phyloP scores from a whole-genome alignment of 2,888 invertebrate genomes.

The Xanthorhoe spadicearia region DNA sequence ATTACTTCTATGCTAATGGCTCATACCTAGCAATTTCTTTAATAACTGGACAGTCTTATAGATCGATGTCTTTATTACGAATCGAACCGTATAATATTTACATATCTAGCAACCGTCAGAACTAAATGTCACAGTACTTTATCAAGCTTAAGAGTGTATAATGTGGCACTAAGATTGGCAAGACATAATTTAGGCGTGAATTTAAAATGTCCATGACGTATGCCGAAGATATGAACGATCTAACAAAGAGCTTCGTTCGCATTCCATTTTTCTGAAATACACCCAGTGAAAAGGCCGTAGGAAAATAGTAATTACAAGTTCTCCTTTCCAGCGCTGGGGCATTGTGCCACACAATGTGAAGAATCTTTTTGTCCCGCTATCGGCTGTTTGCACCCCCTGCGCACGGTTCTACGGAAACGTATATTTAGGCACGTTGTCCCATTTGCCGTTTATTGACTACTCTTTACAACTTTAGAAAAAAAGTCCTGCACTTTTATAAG shows the following conservation, averaged over 20 bases:
- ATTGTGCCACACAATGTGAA: conserved; percentile 80
- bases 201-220: conserved; percentile 41
- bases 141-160: conserved; percentile 17
- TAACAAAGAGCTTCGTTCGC: conserved; percentile 60
- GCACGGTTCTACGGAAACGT: conserved; percentile 55
- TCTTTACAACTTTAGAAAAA: conserved; percentile 34
- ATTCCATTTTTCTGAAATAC: conserved; percentile 78
- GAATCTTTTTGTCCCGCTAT: conserved; percentile 83
- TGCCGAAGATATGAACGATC: conserved; percentile 62
- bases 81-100: conserved; percentile 38
- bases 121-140: conserved; percentile 13
- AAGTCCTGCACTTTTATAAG: too few species aligned
- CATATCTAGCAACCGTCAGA: conserved; percentile 9
- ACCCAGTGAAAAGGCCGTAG: conserved; percentile 76
- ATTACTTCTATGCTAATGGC: conserved; percentile 65
- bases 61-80: conserved; percentile 33
- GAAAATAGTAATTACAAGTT: conserved; percentile 84
- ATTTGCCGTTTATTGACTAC: conserved; percentile 55
- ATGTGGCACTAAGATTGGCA: conserved; percentile 1
- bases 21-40: conserved; percentile 62
- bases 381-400: conserved; percentile 78
- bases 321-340: conserved; percentile 65
- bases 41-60: conserved; percentile 49
- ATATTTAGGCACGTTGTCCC: conserved; percentile 58
- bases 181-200: conserved; percentile 5